Base-by-base conservation (phyloP, 1,140 invertebrate genomes). In the Drosophila setifemur region DNA sequence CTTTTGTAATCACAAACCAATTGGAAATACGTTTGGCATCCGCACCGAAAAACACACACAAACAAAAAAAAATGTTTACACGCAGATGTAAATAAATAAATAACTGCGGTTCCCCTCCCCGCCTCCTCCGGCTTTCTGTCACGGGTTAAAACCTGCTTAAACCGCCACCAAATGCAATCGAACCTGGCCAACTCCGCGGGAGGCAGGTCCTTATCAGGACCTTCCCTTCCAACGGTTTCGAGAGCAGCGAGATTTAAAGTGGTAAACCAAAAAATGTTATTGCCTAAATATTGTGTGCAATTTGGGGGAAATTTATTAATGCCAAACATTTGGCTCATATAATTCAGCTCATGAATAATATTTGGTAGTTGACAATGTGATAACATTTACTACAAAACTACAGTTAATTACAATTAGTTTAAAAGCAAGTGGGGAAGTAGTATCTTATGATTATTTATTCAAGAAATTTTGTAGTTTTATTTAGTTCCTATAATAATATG, bases 1-100 rank as follows among this genome's bases (percentile, higher is more conserved):
- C 81, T 73, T 76, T 76, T 76, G 73, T 86, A 86, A 86, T 86
- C 81, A 86, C 81, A 86, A 86, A 66, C 81, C 75, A 76, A 86
- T 85, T 85, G 79, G 49, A 74, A 79, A 85, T 70, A 79, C 69
- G 44, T 66, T 67, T 70, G 63, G 48, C 52, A 73, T 47, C 42
- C 29, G 37, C 49, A 75, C 33, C 4, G 39, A 33, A 48, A 63
- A 33, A 12, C 7, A 23, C 2, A 3, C 16, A 43, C 54, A 12
- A 16, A 3, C 16, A 19, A 6, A 26, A 47, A 47, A 69, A 60
- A 72, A 49, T 49, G 53, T 70, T 70, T 71, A 61, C 55, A 71
- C 47, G 68, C 54, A 69, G 54, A 50, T 50, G 54, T 49, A 50
- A 71, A 71, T 72, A 72, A 61, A 52, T 61, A 72, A 63, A 44